phyloP scores from a whole-genome alignment of 2,113 vertebrate species.

The Fulica atra region DNA sequence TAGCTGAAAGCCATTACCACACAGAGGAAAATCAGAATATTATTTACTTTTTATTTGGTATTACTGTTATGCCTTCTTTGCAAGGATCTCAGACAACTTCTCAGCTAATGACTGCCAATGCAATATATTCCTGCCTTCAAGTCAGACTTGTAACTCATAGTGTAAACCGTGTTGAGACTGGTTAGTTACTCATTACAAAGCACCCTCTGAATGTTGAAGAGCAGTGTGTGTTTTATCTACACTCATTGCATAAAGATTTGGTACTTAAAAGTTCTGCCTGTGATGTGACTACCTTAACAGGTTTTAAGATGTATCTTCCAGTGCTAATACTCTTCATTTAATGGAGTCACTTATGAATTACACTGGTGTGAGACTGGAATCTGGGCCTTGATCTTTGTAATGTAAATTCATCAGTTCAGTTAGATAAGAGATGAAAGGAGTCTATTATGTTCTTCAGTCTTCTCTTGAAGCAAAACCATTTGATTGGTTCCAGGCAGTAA shows the following conservation, averaged over 20 bases:
- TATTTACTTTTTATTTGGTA: background rate
- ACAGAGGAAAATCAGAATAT: background rate
- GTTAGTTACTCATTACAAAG: background rate
- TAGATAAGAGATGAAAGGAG: conserved; percentile 44
- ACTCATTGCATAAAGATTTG: background rate
- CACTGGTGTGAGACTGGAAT: background rate
- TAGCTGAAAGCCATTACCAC: background rate
- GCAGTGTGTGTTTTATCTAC: background rate
- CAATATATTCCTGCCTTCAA: background rate
- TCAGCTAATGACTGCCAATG: background rate
- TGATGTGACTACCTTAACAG: background rate
- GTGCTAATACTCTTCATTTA: background rate
- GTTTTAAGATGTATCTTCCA: background rate
- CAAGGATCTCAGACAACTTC: background rate
- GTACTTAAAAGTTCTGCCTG: background rate
- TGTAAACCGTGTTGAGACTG: background rate
- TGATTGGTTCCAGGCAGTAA: background rate
- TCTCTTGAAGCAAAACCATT: conserved; percentile 25
- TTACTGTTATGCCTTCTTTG: background rate
- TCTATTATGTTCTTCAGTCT: background rate
- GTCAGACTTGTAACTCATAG: background rate
- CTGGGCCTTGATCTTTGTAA: conserved; percentile 30
- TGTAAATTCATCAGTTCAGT: conserved; percentile 40
- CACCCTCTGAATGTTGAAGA: background rate
- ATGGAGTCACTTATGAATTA: background rate